phyloP scores from a whole-genome alignment of 2,113 vertebrate genomes.

The Scortum barcoo region DNA sequence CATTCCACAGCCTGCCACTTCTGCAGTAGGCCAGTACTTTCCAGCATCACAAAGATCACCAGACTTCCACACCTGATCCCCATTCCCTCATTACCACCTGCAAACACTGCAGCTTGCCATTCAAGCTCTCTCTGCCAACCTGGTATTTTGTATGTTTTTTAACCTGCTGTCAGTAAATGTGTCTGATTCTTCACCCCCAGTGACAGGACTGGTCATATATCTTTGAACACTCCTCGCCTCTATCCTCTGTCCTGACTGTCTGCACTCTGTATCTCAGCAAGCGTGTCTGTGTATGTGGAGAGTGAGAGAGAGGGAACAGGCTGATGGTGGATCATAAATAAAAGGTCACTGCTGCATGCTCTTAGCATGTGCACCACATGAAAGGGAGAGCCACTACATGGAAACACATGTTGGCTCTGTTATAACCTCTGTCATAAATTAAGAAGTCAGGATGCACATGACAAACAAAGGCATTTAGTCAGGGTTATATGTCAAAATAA shows the following conservation, averaged over 20 bases:
- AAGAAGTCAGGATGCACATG: neutral
- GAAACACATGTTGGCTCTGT: conserved; percentile 68
- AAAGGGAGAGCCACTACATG: conserved; percentile 31
- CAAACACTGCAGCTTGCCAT: too few relatives aligned
- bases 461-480: too few relatives aligned
- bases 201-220: conserved; percentile 45
- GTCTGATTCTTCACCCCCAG: neutral
- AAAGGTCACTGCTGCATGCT: conserved; percentile 48
- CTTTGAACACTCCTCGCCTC: conserved; percentile 28
- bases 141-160: neutral
- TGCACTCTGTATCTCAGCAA: conserved; percentile 55
- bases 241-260: conserved; percentile 36
- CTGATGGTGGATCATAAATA: conserved; percentile 55
- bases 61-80: neutral
- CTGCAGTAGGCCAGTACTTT: neutral
- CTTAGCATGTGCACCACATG: conserved; percentile 33
- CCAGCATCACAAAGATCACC: neutral
- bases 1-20: neutral
- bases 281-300: conserved; percentile 11
- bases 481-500: too few relatives aligned
- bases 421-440: conserved; percentile 51
- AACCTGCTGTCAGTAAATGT: neutral
- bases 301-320: conserved; percentile 15
- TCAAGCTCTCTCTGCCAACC: too few relatives aligned
- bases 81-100: neutral